Percentiles rank a stretch among this genome's conserved stretches.
Conservation (phyloP, 2,797 vertebrate species). For the Naso thynnoides region DNA sequence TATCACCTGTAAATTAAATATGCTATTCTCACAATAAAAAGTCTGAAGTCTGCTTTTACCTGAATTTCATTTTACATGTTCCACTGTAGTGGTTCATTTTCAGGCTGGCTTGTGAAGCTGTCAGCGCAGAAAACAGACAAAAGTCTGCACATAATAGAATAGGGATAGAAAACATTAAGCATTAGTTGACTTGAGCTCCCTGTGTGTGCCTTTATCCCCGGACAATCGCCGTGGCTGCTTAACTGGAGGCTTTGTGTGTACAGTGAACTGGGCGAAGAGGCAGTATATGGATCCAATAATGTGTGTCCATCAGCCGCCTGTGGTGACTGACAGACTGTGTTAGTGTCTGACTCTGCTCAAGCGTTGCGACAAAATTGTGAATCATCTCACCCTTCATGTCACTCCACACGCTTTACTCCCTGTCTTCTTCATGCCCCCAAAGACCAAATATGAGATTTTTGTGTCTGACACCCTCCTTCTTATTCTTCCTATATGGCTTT, state of each 20-base stretch:
- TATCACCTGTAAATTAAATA: neutral
- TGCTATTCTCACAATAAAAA: neutral
- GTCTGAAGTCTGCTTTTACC: neutral
- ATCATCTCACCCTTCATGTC: slow-evolving; percentile 67
- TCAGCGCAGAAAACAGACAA: neutral
- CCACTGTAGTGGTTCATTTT: neutral
- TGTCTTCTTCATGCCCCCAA: slow-evolving; percentile 27
- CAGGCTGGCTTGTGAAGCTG: neutral
- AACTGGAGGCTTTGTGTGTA: slow-evolving; percentile 36
- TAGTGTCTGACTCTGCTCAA: slow-evolving; percentile 54
- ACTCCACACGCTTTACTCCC: slow-evolving; percentile 42
- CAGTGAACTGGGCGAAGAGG: slow-evolving; percentile 41
- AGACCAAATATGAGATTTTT: slow-evolving; percentile 43
- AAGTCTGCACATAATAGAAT: neutral
- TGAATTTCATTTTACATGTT: neutral
- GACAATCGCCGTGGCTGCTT: slow-evolving; percentile 32
- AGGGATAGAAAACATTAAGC: slow-evolving; percentile 7
- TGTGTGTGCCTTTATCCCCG: neutral
- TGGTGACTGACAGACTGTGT: slow-evolving; percentile 66
- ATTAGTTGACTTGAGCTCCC: slow-evolving; percentile 13
- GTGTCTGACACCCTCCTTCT: slow-evolving; percentile 25
- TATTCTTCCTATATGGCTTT: neutral
- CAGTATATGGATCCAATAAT: slow-evolving; percentile 38
- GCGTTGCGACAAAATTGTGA: slow-evolving; percentile 57
- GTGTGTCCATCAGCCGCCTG: slow-evolving; percentile 67